Percentiles rank a stretch among this genome's conserved stretches.
Conservation (phyloP, 2,888 invertebrate species). For the Eilema depressum region DNA sequence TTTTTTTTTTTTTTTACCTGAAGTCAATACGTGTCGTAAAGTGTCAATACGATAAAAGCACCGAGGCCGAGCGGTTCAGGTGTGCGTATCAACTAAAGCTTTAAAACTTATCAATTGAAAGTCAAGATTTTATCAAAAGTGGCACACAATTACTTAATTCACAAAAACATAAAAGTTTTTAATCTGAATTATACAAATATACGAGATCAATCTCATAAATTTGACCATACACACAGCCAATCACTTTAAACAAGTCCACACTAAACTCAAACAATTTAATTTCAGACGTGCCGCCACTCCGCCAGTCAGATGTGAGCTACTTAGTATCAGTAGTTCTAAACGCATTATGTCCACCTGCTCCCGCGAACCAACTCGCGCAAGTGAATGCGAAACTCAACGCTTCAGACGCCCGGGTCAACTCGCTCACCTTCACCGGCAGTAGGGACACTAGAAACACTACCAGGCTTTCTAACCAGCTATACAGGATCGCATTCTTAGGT, state of each 20-base stretch:
- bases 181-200: too few species aligned
- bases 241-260: background rate
- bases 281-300: conserved; percentile 95
- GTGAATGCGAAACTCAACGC: conserved; percentile 91
- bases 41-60: too few species aligned
- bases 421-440: conserved; percentile 93
- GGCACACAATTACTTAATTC: too few species aligned
- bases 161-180: too few species aligned
- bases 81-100: too few species aligned
- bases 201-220: too few species aligned
- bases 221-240: too few species aligned
- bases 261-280: conserved; percentile 37
- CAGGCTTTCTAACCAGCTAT: conserved; percentile 92
- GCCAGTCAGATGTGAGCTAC: conserved; percentile 96
- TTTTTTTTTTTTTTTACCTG: background rate
- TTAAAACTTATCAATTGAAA: too few species aligned
- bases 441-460: conserved; percentile 93
- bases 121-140: too few species aligned
- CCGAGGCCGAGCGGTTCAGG: too few species aligned
- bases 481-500: conserved; percentile 94
- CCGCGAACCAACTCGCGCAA: conserved; percentile 91
- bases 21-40: too few species aligned
- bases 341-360: conserved; percentile 89
- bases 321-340: conserved; percentile 95
- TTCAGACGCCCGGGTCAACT: conserved; percentile 92